Evolutionary conservation across 2,113 vertebrate species (phyloP).

Genomic region (Castor canadensis): DNA sequence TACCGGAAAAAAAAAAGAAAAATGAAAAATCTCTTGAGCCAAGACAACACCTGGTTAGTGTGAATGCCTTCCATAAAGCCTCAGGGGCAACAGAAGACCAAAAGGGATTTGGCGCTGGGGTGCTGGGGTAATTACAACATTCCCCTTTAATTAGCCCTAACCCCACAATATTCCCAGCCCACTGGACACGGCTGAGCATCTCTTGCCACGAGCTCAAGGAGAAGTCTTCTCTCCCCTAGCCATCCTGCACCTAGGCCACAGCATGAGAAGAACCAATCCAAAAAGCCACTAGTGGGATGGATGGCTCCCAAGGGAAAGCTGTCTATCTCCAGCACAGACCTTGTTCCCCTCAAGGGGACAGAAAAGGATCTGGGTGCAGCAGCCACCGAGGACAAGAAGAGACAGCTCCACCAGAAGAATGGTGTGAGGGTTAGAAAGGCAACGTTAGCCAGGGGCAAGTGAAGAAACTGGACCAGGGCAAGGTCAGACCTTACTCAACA

Average conservation of each 20-base stretch:
- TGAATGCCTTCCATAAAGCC: background rate
- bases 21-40: too few relatives aligned
- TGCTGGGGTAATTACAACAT: background rate
- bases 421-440: background rate
- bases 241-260: background rate
- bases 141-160: constrained; percentile 4
- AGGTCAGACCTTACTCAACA: background rate
- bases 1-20: too few relatives aligned
- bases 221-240: background rate
- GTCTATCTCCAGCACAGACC: background rate
- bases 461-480: background rate
- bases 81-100: background rate
- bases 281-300: background rate
- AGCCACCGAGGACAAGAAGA: background rate
- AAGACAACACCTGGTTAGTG: background rate
- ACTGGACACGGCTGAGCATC: background rate
- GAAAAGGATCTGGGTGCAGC: background rate
- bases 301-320: background rate
- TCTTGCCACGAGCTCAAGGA: background rate
- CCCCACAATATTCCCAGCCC: background rate
- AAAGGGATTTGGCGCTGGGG: background rate
- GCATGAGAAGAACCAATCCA: background rate
- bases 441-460: background rate
- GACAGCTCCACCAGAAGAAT: background rate
- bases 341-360: background rate